Base-by-base conservation (phyloP, 2,797 vertebrate genomes). In the Sus cebifrons region DNA sequence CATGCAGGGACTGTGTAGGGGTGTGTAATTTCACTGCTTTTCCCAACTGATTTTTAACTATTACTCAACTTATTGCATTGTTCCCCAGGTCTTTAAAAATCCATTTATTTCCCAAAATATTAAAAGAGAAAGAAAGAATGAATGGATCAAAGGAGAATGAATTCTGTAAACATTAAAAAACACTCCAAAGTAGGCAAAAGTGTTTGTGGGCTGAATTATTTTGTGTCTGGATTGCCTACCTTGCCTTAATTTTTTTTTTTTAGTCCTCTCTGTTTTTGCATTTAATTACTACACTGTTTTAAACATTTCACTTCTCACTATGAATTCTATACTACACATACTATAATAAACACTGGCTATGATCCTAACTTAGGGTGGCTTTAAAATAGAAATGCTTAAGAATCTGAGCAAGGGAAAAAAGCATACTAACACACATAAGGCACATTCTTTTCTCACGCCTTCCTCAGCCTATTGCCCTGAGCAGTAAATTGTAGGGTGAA, bases 371-470 rank as follows among this genome's bases (percentile, higher is more conserved):
- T 81, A 96, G 93, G 29, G 23, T 92, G 71, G 79, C 56, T 97
- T 96, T 96, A 97, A 96, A 98, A 97, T 87, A 96, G 91, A 95
- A 91, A 40, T 82, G 49, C 73, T 91, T 88, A 87, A 32, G 86
- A 96, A 90, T 93, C 75, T 54, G 32, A 89, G 64, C 29, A 92
- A 92, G 71, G 36, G 70, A 21, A 81, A 52, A 84, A 89, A 67
- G 25, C 78, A 89, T 67, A 78, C 56, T 70, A 89, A 86, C 86
- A 92, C 49, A 90, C 89, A 92, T 12, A 67, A 92, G 68, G 71
- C 54, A 93, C 94, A 84, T 93, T 97, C 95, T 95, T 97, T 96
- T 97, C 96, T 97, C 91, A 93, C 1, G 21, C 71, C 74, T 95
- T 93, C 73, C 23, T 90, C 49, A 75, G 93, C 16, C 60, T 92